Percentiles rank a stretch among this genome's conserved stretches.
Conservation (phyloP, 2,888 invertebrate species). For the Baronia brevicornis region DNA sequence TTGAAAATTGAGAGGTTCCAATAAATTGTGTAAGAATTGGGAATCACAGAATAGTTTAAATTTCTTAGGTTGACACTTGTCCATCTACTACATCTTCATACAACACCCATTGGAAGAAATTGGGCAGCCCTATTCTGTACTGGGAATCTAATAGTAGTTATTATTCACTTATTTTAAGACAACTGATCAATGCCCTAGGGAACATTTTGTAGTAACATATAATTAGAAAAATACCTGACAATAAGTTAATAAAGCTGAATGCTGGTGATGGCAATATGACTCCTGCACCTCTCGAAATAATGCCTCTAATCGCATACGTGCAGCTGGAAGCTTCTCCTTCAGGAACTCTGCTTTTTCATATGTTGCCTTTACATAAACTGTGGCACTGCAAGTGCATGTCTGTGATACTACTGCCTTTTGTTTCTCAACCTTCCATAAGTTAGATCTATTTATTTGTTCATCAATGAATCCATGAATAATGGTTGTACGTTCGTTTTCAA, state of each 20-base stretch:
- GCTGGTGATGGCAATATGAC: slow-evolving; percentile 59
- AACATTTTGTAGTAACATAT: too few relatives aligned
- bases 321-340: slow-evolving; percentile 45
- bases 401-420: slow-evolving; percentile 27
- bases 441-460: slow-evolving; percentile 40
- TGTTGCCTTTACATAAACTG: slow-evolving; percentile 31
- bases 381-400: slow-evolving; percentile 40
- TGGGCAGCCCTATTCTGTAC: too few relatives aligned
- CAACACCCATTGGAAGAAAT: too few relatives aligned
- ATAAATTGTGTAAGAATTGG: too few relatives aligned
- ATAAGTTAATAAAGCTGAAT: slow-evolving; percentile 49
- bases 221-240: too few relatives aligned
- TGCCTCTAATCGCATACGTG: slow-evolving; percentile 44
- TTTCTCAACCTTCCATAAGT: slow-evolving; percentile 53
- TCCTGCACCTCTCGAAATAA: slow-evolving; percentile 51
- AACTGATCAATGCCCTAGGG: too few relatives aligned
- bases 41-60: too few relatives aligned
- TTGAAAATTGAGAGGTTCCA: too few relatives aligned
- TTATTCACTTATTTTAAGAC: too few relatives aligned
- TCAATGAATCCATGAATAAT: slow-evolving; percentile 38
- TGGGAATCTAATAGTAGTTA: too few relatives aligned
- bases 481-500: slow-evolving; percentile 46
- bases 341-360: slow-evolving; percentile 50
- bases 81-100: too few relatives aligned
- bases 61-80: too few relatives aligned